Evolutionary conservation across 2,888 invertebrate species (phyloP).

Genomic region (Bellardia bayeri): DNA sequence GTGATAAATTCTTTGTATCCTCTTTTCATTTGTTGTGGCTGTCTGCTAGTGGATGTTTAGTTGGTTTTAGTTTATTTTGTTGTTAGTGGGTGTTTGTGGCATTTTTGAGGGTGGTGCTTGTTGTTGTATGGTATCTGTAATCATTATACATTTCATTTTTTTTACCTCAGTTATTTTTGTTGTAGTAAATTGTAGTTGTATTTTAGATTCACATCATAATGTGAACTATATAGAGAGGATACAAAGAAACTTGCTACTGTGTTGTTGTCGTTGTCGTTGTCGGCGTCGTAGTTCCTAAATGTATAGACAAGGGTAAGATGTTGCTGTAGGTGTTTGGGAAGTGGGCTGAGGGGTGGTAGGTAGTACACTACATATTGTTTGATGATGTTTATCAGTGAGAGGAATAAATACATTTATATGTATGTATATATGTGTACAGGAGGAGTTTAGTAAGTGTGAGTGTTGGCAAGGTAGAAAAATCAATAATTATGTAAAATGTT

Average conservation of each 20-base stretch:
- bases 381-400: conserved; percentile 47
- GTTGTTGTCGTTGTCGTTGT: background rate
- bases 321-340: background rate
- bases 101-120: conserved; percentile 32
- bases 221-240: conserved; percentile 25
- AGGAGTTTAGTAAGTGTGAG: background rate
- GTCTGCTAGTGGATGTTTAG: conserved; percentile 53
- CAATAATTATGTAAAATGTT: conserved; percentile 48
- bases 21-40: conserved; percentile 70
- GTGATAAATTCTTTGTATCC: conserved; percentile 81
- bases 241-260: conserved; percentile 1
- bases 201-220: conserved; percentile 54
- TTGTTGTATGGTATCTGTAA: conserved; percentile 73
- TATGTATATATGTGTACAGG: background rate
- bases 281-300: background rate
- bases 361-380: conserved; percentile 10
- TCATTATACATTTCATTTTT: conserved; percentile 60
- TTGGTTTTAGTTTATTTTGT: conserved; percentile 2
- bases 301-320: conserved; percentile 38
- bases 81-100: conserved; percentile 6
- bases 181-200: conserved; percentile 23
- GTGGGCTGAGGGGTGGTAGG: background rate
- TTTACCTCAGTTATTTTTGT: background rate
- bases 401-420: conserved; percentile 18
- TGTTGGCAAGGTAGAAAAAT: conserved; percentile 24